These are phyloP conservation scores for Anagyrus pseudococci DNA, from an alignment of 2,888 invertebrate genomes.

Conservation along the genomic window DNA sequence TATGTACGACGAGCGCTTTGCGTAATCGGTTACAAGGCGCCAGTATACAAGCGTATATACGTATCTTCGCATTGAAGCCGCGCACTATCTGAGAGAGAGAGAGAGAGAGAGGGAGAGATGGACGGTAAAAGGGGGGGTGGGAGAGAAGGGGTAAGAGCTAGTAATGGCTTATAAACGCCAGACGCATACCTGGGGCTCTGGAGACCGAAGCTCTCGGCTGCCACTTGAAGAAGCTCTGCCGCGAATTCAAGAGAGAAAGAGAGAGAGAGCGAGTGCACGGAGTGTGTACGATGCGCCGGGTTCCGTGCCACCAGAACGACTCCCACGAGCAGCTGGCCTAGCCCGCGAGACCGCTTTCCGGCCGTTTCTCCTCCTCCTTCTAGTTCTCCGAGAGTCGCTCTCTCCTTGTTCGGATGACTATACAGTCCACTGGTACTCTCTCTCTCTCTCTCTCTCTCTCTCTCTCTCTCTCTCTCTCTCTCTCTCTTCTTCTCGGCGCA, in stretches of 20 bases:
- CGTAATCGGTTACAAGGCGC: background rate
- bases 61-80: background rate
- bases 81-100: background rate
- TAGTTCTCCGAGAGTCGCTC: no score
- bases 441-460: constrained; percentile 42
- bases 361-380: background rate
- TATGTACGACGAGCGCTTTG: background rate
- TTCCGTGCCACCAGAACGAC: constrained; percentile 58
- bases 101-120: no score
- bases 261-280: background rate
- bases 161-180: background rate
- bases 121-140: no score
- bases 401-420: no score
- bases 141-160: no score
- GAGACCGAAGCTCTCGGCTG: background rate
- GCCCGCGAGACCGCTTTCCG: constrained; percentile 5
- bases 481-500: background rate
- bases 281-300: constrained; percentile 55
- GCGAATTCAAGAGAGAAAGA: background rate
- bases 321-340: constrained; percentile 47
- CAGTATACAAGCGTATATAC: background rate
- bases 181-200: background rate
- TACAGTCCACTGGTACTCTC: constrained; percentile 11
- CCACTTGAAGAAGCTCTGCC: background rate
- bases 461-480: constrained; percentile 44